phyloP scores from a whole-genome alignment of 1,140 invertebrate genomes.

The Camponotus vicinus region DNA sequence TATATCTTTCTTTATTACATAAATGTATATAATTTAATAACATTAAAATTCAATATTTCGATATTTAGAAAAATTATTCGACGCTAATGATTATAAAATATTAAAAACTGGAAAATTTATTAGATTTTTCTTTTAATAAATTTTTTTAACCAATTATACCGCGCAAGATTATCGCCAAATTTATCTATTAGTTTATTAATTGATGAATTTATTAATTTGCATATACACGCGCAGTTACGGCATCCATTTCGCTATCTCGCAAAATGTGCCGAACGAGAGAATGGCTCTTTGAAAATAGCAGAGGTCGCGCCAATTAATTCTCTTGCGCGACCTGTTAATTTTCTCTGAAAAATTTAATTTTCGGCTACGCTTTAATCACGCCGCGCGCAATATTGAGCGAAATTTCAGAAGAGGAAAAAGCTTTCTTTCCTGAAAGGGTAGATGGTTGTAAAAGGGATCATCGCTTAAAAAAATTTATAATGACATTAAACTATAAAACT shows the following conservation, averaged over 20 bases:
- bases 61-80: background rate
- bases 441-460: constrained; percentile 12
- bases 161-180: constrained; percentile 31
- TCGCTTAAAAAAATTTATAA: constrained; percentile 19
- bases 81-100: background rate
- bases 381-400: constrained; percentile 20
- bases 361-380: constrained; percentile 55
- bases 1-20: background rate
- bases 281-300: constrained; percentile 54
- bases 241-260: constrained; percentile 20
- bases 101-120: constrained; percentile 28
- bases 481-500: constrained; percentile 32
- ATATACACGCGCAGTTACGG: background rate
- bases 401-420: constrained; percentile 52
- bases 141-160: constrained; percentile 20
- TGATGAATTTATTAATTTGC: constrained; percentile 58
- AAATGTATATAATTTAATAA: background rate
- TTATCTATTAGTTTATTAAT: constrained; percentile 50
- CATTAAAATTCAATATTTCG: background rate
- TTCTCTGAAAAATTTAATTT: constrained; percentile 59
- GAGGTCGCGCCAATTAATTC: constrained; percentile 55
- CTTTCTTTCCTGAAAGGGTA: constrained; percentile 35
- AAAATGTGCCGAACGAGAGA: constrained; percentile 32
- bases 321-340: constrained; percentile 58
- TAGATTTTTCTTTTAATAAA: background rate